Conservation (phyloP, 2,113 vertebrate genomes). For the Myotis lucifugus region DNA sequence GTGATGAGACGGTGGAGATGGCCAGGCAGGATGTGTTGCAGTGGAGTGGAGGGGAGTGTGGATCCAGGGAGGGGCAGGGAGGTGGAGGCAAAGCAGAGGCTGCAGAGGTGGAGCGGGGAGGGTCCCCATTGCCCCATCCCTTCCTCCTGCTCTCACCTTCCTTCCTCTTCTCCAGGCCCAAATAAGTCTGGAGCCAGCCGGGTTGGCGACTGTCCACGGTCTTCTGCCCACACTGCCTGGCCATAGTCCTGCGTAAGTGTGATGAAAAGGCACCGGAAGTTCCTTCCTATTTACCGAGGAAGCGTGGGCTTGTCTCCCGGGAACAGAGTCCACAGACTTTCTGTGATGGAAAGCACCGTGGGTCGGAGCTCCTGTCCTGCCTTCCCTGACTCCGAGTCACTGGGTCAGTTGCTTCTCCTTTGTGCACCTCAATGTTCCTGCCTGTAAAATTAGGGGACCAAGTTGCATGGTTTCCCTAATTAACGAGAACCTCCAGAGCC, state of each 20-base stretch:
- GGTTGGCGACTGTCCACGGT: neutral
- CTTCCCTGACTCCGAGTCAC: neutral
- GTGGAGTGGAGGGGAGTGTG: neutral
- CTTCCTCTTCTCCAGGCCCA: neutral
- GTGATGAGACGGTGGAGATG: neutral
- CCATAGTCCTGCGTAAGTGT: neutral
- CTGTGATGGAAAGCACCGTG: constrained; percentile 27
- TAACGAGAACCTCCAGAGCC: too few relatives aligned
- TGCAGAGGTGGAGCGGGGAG: too few relatives aligned
- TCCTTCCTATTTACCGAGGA: constrained; percentile 34
- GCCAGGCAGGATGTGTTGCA: neutral
- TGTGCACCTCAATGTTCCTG: neutral
- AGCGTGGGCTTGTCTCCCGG: constrained; percentile 48
- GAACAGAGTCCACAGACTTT: neutral
- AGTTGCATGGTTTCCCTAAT: neutral
- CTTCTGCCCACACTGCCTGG: constrained; percentile 45
- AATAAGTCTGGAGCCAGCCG: neutral
- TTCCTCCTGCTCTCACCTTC: neutral
- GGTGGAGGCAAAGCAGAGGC: neutral
- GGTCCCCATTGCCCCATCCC: neutral
- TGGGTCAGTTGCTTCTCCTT: neutral
- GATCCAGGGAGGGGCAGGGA: accelerated
- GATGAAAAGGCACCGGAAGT: constrained; percentile 41
- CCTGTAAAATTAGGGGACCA: neutral
- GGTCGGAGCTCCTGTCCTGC: neutral